Evolutionary conservation across 1,140 invertebrate genomes (phyloP).

Genomic region (Aphaenogaster ashmeadi): DNA sequence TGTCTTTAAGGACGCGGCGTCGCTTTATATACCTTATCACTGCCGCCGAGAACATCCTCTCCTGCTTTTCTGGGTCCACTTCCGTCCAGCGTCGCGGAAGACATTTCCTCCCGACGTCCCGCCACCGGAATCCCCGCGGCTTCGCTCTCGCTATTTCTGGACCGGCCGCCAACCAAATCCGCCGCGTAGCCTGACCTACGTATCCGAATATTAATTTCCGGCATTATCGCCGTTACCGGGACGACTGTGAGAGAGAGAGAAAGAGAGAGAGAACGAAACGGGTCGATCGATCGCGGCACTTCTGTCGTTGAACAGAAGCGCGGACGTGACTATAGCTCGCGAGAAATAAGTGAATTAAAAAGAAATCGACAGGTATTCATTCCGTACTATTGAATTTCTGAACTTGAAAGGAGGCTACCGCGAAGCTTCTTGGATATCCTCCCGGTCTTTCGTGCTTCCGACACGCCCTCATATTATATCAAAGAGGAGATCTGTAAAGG

Average conservation of each 20-base stretch:
- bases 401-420: neutral
- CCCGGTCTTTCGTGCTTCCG: neutral
- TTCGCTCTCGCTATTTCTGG: slow-evolving; percentile 33
- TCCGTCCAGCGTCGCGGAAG: neutral
- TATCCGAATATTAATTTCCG: slow-evolving; percentile 62
- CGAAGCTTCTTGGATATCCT: neutral
- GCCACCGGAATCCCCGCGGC: slow-evolving; percentile 33
- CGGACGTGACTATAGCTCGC: neutral
- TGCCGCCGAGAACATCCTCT: neutral
- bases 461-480: neutral
- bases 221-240: slow-evolving; percentile 38
- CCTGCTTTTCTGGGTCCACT: neutral
- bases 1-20: neutral
- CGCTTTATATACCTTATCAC: slow-evolving; percentile 56
- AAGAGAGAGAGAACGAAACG: slow-evolving; percentile 38
- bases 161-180: neutral
- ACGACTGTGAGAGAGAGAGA: slow-evolving; percentile 27
- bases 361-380: slow-evolving; percentile 27
- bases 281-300: slow-evolving; percentile 38
- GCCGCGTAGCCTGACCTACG: slow-evolving; percentile 1
- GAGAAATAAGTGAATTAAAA: slow-evolving; percentile 28
- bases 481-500: neutral
- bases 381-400: neutral
- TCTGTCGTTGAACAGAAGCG: slow-evolving; percentile 37
- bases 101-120: neutral